A percentile compares a stretch with the other conserved stretches of the same genome.
Evolutionary conservation across 2,113 vertebrate genomes (phyloP).

Genomic region (Bolborhynchus lineola): DNA sequence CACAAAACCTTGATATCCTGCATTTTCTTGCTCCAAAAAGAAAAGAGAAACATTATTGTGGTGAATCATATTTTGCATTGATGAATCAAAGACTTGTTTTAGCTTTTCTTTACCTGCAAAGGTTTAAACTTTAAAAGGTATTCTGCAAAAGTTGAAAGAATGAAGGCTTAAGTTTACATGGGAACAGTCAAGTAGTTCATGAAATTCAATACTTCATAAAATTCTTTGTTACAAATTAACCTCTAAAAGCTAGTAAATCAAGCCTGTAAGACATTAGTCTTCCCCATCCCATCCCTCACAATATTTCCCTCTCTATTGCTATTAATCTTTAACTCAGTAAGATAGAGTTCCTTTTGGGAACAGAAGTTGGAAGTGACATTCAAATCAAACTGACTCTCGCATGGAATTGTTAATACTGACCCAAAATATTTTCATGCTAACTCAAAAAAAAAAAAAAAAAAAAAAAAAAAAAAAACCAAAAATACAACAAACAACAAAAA

Average conservation of each 20-base stretch:
- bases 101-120: not conserved
- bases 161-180: not conserved
- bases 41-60: not conserved
- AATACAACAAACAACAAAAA: no score
- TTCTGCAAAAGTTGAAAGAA: not conserved
- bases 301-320: not conserved
- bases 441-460: not conserved
- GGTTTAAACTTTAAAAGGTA: not conserved
- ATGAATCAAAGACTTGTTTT: not conserved
- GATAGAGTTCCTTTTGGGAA: not conserved
- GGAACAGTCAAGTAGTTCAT: not conserved
- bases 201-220: not conserved
- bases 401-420: not conserved
- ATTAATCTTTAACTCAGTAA: not conserved
- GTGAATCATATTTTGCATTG: not conserved
- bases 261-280: not conserved
- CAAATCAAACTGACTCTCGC: not conserved
- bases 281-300: rapidly evolving
- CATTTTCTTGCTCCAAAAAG: not conserved
- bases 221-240: not conserved
- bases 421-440: not conserved
- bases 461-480: no score
- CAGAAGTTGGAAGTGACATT: not conserved
- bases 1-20: not conserved
- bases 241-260: not conserved